Base-by-base conservation (phyloP, 2,113 vertebrate species). In the Meleagris gallopavo region DNA sequence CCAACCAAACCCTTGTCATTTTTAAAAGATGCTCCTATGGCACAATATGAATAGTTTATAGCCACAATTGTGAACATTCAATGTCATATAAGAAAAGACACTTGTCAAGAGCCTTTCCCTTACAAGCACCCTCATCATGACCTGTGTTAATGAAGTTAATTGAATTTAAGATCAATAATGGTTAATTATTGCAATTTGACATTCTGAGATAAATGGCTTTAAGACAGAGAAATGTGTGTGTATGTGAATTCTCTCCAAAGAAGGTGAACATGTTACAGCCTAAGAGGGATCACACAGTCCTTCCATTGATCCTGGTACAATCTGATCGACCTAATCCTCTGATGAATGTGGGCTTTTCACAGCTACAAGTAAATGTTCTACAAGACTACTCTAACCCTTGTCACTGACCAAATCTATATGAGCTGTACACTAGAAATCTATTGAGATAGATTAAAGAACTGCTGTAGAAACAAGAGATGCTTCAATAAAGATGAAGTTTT, bases 131-230 rank as follows among this genome's bases (percentile, higher is more conserved):
- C 97, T 98, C 97, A 97, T 98, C 98, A 96, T 98, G 98, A 98
- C 98, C 98, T 97, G 98, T 97, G 98, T 99, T 99, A 99, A 99
- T 99, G 98, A 99, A 99, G 98, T 99, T 99, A 99, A 99, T 99
- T 99, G 98, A 99, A 99, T 99, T 98, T 98, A 98, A 97, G 98
- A 99, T 99, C 99, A 98, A 99, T 99, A 99, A 99, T 98, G 98
- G 98, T 99, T 99, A 99, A 99, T 99, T 99, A 99, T 99, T 99
- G 98, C 98, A 98, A 99, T 99, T 98, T 99, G 99, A 99, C 98
- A 98, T 98, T 98, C 97, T 95, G 98, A 99, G 98, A 99, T 98
- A 99, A 98, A 99, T 98, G 98, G 98, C 97, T 96, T 97, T 97
- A 97, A 98, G 97, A 98, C 97, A 97, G 96, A 97, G 97, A 96